Base-by-base conservation (phyloP, 30 jellyfish, hydroid and myxozoan genomes). In the Aurelia aurita complex sp. Pacific region DNA sequence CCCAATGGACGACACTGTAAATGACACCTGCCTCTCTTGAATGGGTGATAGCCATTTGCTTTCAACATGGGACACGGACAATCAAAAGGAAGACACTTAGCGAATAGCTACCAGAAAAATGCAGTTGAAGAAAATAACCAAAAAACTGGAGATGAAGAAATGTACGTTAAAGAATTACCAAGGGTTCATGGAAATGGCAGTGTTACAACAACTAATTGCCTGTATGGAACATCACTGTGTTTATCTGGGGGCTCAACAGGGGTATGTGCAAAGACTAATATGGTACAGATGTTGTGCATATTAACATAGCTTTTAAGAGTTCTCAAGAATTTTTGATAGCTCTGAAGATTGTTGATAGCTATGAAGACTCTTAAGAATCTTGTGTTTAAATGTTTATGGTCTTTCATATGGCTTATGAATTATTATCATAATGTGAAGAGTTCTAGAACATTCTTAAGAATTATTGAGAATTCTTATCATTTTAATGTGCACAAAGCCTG, bases 201-300 rank as follows among this genome's bases (percentile, higher is more conserved):
- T 17, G 83, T 81, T 54, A 51, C 83, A 2, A n/a, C 90, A 29
- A 76, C 70, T 2, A 73, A 69, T 29, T 67, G 90, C 67, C 33
- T 69, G 34, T 40, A 81, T 15, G 90, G 90, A 52, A 50, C 76
- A 17, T 81, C 90, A 2, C 17, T 81, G 35, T 81, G 90, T 69
- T 15, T 81, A 33, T 81, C 90, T 81, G 90, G 83, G 12, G 90
- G 90, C 67, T 81, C 90, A 10, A 76, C 60, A 50, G 90, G 90
- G 83, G 90, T 81, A 69, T 8, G 76, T 63, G 9, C 6, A 33
- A 10, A 29, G 4, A 71, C 17, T 23, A 23, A 23, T 23, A 23
- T 23, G 29, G 29, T 23, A 23, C 29, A 23, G 29, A 23, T 23
- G 29, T 23, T 23, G 29, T 23, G 29, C 29, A 23, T 23, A 23